Base-by-base conservation (phyloP, 2,888 invertebrate species). In the Cerceris ruficornis region DNA sequence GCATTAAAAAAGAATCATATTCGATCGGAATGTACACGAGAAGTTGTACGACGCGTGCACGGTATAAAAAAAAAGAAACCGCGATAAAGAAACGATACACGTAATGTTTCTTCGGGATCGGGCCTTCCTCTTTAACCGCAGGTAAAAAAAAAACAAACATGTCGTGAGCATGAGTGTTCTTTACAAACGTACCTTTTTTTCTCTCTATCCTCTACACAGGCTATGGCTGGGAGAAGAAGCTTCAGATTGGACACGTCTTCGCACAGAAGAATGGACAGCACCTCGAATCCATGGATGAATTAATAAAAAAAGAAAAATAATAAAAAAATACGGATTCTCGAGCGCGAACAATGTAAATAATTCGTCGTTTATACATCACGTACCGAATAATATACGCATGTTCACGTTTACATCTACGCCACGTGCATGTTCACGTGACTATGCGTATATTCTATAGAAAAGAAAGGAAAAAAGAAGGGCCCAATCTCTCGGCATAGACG, bases 331-430 rank as follows among this genome's bases (percentile, higher is more conserved):
- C 28, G 69, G 58, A 73, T 67, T 54, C 39, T 72, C 52, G 57
- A 70, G 62, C 62, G 69, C 46, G 59, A 59, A 49, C 68, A 68
- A 52, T 84, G 84, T 84, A 86, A 78, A 82, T 82, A 82, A 58
- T 50, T 60, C 43, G 50, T 57, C 70, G 60, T 68, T 54, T 43
- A 68, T 73, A 52, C 64, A 42, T 57, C 14, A 7, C 9, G 5
- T 7, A 7, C 17, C 15, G 28, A 55, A 17, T 55, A 46, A 6
- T 14, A 11, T 52, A 7, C 6, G 7, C 17, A 17, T 55, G 55
- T 17, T 15, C 28, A 17, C 55, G 50, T 50, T 50, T 11, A 13
- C 2, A 50, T 46, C 28, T 28, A 28, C 28, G 28, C 1, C 28
- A 28, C 28, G 28, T 28, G 2, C 46, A 46, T 13, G 13, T 46